Base-by-base conservation (phyloP, 1,140 invertebrate species). In the Drosophila melanica region DNA sequence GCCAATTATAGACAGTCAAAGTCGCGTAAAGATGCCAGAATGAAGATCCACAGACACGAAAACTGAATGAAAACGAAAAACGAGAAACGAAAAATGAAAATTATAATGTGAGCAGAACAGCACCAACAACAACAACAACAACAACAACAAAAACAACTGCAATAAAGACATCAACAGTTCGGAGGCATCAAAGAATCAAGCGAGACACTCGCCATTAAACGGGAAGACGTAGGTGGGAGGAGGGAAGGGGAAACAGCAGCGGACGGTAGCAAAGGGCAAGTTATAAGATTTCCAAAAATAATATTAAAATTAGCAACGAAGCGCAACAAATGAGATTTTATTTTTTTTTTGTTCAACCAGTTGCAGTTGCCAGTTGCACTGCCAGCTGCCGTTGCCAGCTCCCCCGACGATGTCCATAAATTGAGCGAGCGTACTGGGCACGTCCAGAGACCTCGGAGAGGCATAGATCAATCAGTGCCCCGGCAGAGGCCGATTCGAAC, bases 91-190 rank as follows among this genome's bases (percentile, higher is more conserved):
- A 73, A 66, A 72, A 73, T 73, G 41, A 53, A 80, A 85, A 85
- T 85, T 79, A 77, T 89, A 89, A 82, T 76, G 78, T 58, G 72
- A 77, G 55, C 67, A 75, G 48, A 71, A 14, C 20, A 47, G 12
- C 44, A 60, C 20, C 23, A 50, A 14, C 45, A 48, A 51, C 42
- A 66, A 41, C 41, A 47, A 71, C 57, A 63, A 45, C 69, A 74
- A 87, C 66, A 87, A 69, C 84, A 89, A 87, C 89, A 87, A 87
- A 87, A 84, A 87, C 84, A 74, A 87, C 66, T 86, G 72, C 84
- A 89, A 87, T 87, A 87, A 87, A 87, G 84, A 87, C 84, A 87
- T 87, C 84, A 87, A 89, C 84, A 87, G 79, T 84, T 80, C 77
- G 59, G 66, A 44, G 66, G 84, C 84, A 87, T 82, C 84, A 81